Percentiles rank a stretch among this genome's conserved stretches.
Conservation (phyloP, 2,888 invertebrate species). For the Bugula neritina region DNA sequence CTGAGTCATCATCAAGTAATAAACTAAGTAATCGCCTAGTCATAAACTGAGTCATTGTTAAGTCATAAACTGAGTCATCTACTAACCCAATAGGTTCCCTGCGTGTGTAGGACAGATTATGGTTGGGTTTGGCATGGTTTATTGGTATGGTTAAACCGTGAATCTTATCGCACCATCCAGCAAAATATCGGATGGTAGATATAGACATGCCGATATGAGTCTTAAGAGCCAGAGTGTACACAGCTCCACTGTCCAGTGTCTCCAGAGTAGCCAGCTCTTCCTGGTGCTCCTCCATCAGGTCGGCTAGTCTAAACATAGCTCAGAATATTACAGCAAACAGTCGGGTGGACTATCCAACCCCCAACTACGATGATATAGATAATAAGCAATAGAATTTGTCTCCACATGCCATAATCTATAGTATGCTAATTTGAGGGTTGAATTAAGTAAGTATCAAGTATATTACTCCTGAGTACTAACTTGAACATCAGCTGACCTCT, state of each 20-base stretch:
- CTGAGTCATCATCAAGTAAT: too few relatives aligned
- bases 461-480: too few relatives aligned
- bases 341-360: too few relatives aligned
- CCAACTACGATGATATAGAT: too few relatives aligned
- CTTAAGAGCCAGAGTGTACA: constrained; percentile 90
- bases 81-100: constrained; percentile 79
- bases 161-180: constrained; percentile 94
- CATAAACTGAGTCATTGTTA: too few relatives aligned
- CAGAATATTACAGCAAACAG: neutral
- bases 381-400: too few relatives aligned
- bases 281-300: constrained; percentile 87
- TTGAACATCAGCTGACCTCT: constrained; percentile 75
- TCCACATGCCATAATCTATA: too few relatives aligned
- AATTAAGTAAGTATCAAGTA: too few relatives aligned
- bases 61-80: too few relatives aligned
- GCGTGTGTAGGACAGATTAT: constrained; percentile 78
- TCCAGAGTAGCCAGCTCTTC: constrained; percentile 93
- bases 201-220: constrained; percentile 97
- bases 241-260: constrained; percentile 87
- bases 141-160: constrained; percentile 83
- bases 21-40: too few relatives aligned
- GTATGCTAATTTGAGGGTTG: too few relatives aligned
- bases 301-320: constrained; percentile 66
- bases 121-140: constrained; percentile 82
- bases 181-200: constrained; percentile 92